These are phyloP conservation scores for Megalops atlanticus DNA, from an alignment of 2,113 vertebrate genomes.

Conservation along the genomic window DNA sequence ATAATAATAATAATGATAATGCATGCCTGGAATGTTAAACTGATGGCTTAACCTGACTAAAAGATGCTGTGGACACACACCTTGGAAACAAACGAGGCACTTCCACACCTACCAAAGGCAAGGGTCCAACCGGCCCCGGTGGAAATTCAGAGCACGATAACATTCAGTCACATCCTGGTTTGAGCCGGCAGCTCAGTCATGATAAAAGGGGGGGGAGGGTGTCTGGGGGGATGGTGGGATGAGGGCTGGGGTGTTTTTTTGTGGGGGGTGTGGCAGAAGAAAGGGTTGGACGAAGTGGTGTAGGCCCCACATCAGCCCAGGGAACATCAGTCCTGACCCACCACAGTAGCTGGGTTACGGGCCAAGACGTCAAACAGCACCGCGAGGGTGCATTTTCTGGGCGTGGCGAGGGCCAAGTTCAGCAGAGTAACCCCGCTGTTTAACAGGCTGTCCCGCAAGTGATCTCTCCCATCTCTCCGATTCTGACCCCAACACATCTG, in stretches of 20 bases:
- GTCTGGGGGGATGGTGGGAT: constrained; percentile 16
- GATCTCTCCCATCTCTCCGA: not conserved
- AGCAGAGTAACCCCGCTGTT: constrained; percentile 80
- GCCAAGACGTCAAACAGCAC: constrained; percentile 81
- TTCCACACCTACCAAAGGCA: constrained; percentile 29
- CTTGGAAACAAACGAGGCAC: constrained; percentile 2
- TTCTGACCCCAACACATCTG: not conserved
- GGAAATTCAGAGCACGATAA: constrained; percentile 22
- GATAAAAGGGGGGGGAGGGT: not conserved
- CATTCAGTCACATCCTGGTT: constrained; percentile 37
- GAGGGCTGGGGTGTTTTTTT: not conserved
- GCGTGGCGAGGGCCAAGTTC: constrained; percentile 47
- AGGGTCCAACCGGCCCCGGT: constrained; percentile 4
- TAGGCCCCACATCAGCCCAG: constrained; percentile 54
- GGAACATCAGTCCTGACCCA: constrained; percentile 76
- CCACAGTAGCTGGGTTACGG: constrained; percentile 72
- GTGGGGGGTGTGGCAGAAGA: constrained; percentile 20
- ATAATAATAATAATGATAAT: too few relatives aligned
- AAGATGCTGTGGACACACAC: constrained; percentile 7
- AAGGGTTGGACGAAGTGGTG: constrained; percentile 56
- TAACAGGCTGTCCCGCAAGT: constrained; percentile 63
- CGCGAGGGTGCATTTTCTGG: constrained; percentile 50
- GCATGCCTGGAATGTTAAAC: constrained; percentile 41
- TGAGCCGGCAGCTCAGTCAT: constrained; percentile 25
- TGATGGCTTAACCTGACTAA: constrained; percentile 21